Conservation (phyloP, 1,140 invertebrate species). For the Lysiphlebus fabarum region DNA sequence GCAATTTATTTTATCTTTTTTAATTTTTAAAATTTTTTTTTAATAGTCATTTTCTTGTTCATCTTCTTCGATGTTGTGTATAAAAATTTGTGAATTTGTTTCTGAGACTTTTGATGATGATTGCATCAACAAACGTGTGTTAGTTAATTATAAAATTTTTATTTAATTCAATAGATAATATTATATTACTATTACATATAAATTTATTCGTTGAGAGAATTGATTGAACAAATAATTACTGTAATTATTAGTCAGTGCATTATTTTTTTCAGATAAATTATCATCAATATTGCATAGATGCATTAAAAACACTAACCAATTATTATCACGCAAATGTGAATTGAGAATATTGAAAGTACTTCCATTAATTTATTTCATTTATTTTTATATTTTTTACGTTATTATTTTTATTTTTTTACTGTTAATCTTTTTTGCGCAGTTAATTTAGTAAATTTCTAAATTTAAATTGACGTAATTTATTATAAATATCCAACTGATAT, state of each 20-base stretch:
- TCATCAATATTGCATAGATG: slow-evolving; percentile 21
- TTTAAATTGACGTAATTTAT: too few relatives aligned
- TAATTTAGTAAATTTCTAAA: too few relatives aligned
- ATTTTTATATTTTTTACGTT: slow-evolving; percentile 4
- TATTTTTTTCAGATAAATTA: slow-evolving; percentile 10
- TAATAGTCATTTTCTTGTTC: background rate
- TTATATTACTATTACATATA: too few relatives aligned
- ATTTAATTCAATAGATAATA: background rate
- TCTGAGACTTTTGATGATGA: background rate
- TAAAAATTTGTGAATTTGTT: background rate
- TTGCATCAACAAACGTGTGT: too few relatives aligned
- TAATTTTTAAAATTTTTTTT: too few relatives aligned
- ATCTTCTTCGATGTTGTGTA: background rate
- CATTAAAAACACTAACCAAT: slow-evolving; percentile 15
- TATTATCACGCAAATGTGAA: slow-evolving; percentile 13
- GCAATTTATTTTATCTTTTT: too few relatives aligned
- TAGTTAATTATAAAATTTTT: background rate
- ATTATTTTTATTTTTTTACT: too few relatives aligned
- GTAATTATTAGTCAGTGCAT: slow-evolving; percentile 12
- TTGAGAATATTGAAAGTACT: too few relatives aligned
- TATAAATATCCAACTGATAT: too few relatives aligned
- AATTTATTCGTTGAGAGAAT: background rate
- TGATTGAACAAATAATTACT: slow-evolving; percentile 19
- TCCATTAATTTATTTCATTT: background rate
- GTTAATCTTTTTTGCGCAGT: background rate